Conservation (phyloP, 2,113 vertebrate genomes). For the Muntiacus reevesi region DNA sequence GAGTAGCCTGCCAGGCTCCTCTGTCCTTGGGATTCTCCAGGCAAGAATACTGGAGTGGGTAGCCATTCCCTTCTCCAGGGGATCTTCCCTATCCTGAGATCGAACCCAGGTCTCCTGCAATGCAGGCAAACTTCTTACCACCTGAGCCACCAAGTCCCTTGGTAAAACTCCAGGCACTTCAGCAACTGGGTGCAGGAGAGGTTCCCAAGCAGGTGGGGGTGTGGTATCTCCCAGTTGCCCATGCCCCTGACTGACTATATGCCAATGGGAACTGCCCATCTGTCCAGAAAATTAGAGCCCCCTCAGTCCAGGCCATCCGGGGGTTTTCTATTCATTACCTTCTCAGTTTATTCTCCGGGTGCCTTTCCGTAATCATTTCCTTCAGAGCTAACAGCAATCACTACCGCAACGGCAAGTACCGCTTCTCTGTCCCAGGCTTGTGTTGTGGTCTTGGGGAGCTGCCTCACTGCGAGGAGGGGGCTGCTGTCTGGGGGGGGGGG, state of each 20-base stretch:
- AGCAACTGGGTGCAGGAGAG: background rate
- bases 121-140: background rate
- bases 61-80: background rate
- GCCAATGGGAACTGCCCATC: background rate
- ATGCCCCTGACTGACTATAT: background rate
- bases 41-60: background rate
- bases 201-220: background rate
- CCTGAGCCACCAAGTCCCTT: background rate
- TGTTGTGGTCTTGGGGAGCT: background rate
- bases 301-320: background rate
- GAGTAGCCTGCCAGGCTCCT: background rate
- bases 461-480: background rate
- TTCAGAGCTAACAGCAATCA: too few relatives aligned
- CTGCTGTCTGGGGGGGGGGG: background rate
- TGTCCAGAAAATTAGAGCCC: background rate
- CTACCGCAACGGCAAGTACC: fast-evolving
- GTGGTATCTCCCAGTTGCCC: background rate
- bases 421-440: background rate
- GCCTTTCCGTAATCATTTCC: background rate
- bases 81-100: background rate
- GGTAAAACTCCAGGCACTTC: background rate
- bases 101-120: background rate
- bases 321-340: background rate
- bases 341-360: background rate
- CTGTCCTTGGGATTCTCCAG: background rate